Conservation (phyloP, 1,140 invertebrate species). For the Manduca sexta region DNA sequence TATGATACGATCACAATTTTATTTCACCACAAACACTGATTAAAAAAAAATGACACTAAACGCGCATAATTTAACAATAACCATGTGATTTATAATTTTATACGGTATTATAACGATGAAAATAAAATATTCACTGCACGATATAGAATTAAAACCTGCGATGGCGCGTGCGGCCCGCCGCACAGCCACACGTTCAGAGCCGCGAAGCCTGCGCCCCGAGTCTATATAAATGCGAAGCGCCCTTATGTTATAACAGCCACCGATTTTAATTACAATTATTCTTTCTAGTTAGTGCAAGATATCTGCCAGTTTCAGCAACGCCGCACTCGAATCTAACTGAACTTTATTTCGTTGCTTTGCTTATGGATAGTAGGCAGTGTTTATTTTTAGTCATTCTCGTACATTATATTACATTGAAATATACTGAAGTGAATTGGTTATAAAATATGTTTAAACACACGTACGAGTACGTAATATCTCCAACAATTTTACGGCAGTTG, state of each 20-base stretch:
- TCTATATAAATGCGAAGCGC: constrained; percentile 40
- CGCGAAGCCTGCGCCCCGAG: constrained; percentile 26
- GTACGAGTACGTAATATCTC: neutral
- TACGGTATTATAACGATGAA: too few species aligned
- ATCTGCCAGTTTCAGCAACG: constrained; percentile 47
- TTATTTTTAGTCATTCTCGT: constrained; percentile 23
- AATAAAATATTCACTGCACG: too few species aligned
- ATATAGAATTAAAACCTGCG: constrained; percentile 3
- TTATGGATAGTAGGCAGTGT: neutral
- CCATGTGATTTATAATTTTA: too few species aligned
- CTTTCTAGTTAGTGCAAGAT: constrained; percentile 62
- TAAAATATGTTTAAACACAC: constrained; percentile 19
- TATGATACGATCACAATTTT: too few species aligned
- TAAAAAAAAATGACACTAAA: too few species aligned
- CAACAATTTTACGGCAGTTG: constrained; percentile 2
- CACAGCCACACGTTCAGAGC: constrained; percentile 23
- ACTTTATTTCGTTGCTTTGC: neutral
- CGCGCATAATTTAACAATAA: too few species aligned
- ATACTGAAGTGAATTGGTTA: constrained; percentile 21
- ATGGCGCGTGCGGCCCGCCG: constrained; percentile 28
- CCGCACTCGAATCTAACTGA: constrained; percentile 2
- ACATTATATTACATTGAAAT: constrained; percentile 35
- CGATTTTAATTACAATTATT: constrained; percentile 59
- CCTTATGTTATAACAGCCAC: constrained; percentile 37
- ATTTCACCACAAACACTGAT: too few species aligned